Percentiles rank a stretch among this genome's conserved stretches.
phyloP scores from a whole-genome alignment of 1,140 invertebrate genomes.

The Tetramorium alpestre region DNA sequence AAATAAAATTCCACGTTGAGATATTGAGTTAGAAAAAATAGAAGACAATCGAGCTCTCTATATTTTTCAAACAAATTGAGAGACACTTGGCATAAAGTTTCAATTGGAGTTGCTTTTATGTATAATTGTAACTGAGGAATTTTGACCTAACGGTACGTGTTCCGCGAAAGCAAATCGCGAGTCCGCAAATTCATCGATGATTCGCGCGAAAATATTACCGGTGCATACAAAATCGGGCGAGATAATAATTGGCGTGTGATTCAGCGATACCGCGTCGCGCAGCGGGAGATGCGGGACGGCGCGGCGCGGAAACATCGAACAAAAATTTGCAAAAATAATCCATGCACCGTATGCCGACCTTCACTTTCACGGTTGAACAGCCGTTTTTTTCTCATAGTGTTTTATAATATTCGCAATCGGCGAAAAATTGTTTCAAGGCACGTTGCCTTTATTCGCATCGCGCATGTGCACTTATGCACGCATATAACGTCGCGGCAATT shows the following conservation, averaged over 20 bases:
- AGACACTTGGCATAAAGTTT: neutral
- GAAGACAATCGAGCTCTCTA: neutral
- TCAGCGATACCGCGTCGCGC: neutral
- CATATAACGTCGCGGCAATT: neutral
- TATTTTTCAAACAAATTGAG: neutral
- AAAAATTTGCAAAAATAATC: conserved; percentile 50
- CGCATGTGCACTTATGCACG: conserved; percentile 7
- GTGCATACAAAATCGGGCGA: neutral
- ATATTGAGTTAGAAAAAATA: neutral
- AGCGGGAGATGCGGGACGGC: neutral
- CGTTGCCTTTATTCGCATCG: neutral
- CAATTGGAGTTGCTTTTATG: neutral
- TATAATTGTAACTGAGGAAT: neutral
- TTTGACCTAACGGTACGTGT: neutral
- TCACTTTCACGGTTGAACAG: conserved; percentile 54
- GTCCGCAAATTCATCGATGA: neutral
- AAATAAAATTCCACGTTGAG: neutral
- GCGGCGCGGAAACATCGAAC: conserved; percentile 14
- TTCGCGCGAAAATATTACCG: neutral
- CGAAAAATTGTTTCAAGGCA: conserved; percentile 61
- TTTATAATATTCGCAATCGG: conserved; percentile 21
- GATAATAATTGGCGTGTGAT: conserved; percentile 34
- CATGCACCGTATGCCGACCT: conserved; percentile 26
- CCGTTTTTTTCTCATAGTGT: conserved; percentile 12
- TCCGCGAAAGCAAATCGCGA: neutral